Evolutionary conservation across 2,888 invertebrate genomes (phyloP), one percentile per base, ranked within the genome.

Genomic region (Zygogramma bicolorata): DNA sequence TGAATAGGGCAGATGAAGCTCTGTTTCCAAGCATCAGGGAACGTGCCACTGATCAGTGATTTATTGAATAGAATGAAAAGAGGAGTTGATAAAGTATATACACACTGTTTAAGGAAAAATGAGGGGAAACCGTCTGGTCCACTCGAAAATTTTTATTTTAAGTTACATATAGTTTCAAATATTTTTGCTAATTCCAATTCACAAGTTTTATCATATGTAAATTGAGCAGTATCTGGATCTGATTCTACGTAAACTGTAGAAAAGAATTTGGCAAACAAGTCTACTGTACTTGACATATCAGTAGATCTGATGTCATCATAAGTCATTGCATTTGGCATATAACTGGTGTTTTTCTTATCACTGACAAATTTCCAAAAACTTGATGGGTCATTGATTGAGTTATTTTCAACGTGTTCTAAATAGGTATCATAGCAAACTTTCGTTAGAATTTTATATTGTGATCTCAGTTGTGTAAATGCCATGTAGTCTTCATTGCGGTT

Each of bases 21-120:
- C 58, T 13, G 29, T 58, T 58, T 58, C 58, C 58, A 58, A 22
- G 27, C 5, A 58, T 31, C 31, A 27, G 58, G 58, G 58, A 58
- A 58, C 8, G 27, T 58, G 18, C 58, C 58, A 58, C 29, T 58
- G 2, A 4, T 31, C 31, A 58, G 58, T 58, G 58, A 57, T 27
- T 27, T 22, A 57, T 57, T 57, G 27, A 57, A 57, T 27, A 57
- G 13, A 27, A 27, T n/a, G 27, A 29, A 58, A 15, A 58, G 15
- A 7, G 58, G 29, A 15, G 27, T 58, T 29, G 58, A 27, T 58
- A 58, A 58, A 27, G 58, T 25, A 58, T 40, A 40, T 10, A 58
- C 5, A 31, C 58, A 58, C 18, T 58, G 29, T 58, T 58, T 58
- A 13, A 27, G 58, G 31, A 58, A 58, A 58, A 29, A 58, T 13